Percentiles rank a stretch among this genome's conserved stretches.
phyloP scores from a whole-genome alignment of 2,888 invertebrate genomes.

The Hypercompe scribonia region DNA sequence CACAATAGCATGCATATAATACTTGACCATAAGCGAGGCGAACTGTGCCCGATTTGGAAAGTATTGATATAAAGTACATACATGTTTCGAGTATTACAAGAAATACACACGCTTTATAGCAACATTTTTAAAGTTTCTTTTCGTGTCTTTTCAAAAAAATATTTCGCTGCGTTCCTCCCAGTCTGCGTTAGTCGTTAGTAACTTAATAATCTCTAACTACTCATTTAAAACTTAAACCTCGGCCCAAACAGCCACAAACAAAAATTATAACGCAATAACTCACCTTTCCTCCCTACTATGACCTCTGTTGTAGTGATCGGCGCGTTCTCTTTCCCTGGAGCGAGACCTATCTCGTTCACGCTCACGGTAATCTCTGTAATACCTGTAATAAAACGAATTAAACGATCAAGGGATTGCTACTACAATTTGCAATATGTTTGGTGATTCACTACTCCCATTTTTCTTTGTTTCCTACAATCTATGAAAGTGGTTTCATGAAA shows the following conservation, averaged over 20 bases:
- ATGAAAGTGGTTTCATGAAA: too few species aligned
- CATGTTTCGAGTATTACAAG: too few species aligned
- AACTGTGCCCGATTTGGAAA: too few species aligned
- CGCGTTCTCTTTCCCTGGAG: slow-evolving; percentile 91
- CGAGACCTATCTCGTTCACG: slow-evolving; percentile 92
- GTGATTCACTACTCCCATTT: background rate
- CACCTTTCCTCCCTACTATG: slow-evolving; percentile 93
- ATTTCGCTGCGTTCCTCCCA: too few species aligned
- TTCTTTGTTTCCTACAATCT: too few species aligned
- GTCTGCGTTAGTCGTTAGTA: background rate
- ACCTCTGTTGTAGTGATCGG: slow-evolving; percentile 91
- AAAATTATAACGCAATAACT: slow-evolving; percentile 37
- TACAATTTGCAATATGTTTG: background rate
- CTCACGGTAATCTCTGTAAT: slow-evolving; percentile 87
- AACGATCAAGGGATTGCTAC: background rate
- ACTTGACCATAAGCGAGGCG: too few species aligned
- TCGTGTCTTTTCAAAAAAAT: too few species aligned
- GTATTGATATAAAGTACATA: too few species aligned
- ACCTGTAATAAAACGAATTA: slow-evolving; percentile 65
- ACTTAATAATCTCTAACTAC: background rate
- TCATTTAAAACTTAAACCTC: background rate
- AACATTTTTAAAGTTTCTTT: too few species aligned
- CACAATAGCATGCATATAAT: background rate
- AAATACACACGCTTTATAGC: too few species aligned
- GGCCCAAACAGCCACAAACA: background rate